Base-by-base conservation (phyloP, 2,888 invertebrate genomes). In the Microctonus aethiopoides region DNA sequence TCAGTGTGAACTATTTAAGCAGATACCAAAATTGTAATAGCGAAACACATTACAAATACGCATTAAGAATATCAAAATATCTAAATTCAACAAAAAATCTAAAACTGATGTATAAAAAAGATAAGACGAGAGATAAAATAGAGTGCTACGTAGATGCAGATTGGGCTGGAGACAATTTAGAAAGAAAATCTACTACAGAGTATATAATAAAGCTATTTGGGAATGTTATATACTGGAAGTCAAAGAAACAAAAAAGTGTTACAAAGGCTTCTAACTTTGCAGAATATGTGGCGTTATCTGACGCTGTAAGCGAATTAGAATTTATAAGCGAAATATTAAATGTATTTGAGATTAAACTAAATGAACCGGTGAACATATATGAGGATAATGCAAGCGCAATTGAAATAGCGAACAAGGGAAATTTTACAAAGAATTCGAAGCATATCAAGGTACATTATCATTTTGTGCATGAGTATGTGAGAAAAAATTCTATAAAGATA, bases 401-500 rank as follows among this genome's bases (percentile, higher is more conserved):
- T 7, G 29, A 29, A 5, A 29, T 29, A 5, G 29, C 29, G 7
- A 5, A 29, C 4, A 29, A 29, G 29, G 7, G 29, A 5, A 29
- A 29, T 29, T 7, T 29, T 29, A 29, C 29, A 7, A 7, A 29
- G 29, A 29, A 29, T 29, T 29, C 7, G 3, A 7, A 29, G 7
- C 29, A 29, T 7, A 29, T 29, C 7, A 29, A 29, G 29, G 29
- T 29, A 5, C 7, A 29, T 29, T 29, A 29, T 7, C 29, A 29
- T 29, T 29, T 29, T 29, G 29, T 29, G 3, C 29, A 29, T 29
- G 29, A 29, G 7, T 29, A 7, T 29, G 29, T 29, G 20, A 51
- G 63, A 13, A 57, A 70, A 34, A 39, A 56, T 0, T 63, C 16
- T 13, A 72, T 72, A 34, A 56, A 67, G 22, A 52, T 72, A 11